Percentiles rank a stretch among this genome's conserved stretches.
Evolutionary conservation across 2,113 vertebrate species (phyloP).

Genomic region (Tinamus guttatus): DNA sequence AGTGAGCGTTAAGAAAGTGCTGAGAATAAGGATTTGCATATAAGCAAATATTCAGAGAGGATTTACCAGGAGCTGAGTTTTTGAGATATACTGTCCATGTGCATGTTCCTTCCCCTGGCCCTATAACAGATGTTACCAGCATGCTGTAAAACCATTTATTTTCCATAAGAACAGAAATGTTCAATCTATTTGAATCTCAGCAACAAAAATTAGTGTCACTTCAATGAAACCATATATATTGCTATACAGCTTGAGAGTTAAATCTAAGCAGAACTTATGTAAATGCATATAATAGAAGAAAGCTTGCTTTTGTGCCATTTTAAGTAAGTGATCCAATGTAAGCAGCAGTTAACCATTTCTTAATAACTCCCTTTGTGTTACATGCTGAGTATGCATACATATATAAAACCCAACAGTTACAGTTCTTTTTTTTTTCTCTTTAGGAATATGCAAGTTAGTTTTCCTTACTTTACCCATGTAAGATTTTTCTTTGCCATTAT

Average conservation of each 20-base stretch:
- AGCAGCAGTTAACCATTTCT: neutral
- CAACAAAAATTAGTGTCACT: neutral
- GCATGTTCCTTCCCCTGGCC: neutral
- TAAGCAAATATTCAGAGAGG: neutral
- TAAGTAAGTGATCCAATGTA: neutral
- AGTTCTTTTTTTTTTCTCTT: neutral
- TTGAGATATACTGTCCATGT: neutral
- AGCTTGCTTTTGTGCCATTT: neutral
- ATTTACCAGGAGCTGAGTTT: neutral
- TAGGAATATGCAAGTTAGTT: neutral
- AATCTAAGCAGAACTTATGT: neutral
- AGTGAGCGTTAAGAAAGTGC: neutral
- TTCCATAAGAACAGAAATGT: neutral
- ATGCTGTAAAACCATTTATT: neutral
- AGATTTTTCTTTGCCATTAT: neutral
- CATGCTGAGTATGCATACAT: neutral
- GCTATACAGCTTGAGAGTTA: neutral
- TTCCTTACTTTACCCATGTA: neutral
- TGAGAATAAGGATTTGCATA: neutral
- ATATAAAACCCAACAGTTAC: neutral
- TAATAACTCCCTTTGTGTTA: neutral
- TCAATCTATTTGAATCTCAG: neutral
- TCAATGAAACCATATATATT: neutral
- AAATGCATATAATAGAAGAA: neutral
- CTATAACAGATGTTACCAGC: neutral